phyloP scores from a whole-genome alignment of 2,888 invertebrate species.

The Phortica okadai region DNA sequence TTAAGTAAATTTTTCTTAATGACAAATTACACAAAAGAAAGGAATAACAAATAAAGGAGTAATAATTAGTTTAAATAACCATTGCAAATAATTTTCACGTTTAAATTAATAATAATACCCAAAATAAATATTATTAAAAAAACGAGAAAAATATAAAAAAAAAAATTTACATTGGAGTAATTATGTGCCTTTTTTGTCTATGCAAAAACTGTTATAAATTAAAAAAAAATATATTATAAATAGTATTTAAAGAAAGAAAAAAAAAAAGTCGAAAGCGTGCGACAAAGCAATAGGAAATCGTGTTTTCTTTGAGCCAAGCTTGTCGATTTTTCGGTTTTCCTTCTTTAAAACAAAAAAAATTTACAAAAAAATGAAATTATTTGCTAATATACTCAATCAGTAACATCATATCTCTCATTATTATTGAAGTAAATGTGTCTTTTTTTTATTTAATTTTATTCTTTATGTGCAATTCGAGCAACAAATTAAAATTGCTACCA shows the following conservation, averaged over 20 bases:
- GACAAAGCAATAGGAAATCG: not conserved
- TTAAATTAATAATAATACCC: no score
- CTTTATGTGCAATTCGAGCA: slow-evolving; percentile 40
- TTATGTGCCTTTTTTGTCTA: slow-evolving; percentile 55
- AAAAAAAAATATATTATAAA: no score
- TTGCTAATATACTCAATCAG: slow-evolving; percentile 19
- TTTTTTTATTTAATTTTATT: slow-evolving; percentile 29
- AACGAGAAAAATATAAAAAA: not conserved
- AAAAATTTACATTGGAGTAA: slow-evolving; percentile 35
- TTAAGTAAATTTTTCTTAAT: slow-evolving; percentile 55
- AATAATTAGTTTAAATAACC: slow-evolving; percentile 37
- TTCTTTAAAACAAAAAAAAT: slow-evolving; percentile 12
- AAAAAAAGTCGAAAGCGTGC: not conserved
- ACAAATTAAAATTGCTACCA: slow-evolving; percentile 29
- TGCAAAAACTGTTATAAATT: no score
- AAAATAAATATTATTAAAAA: slow-evolving; percentile 5
- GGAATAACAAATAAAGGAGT: slow-evolving; percentile 5
- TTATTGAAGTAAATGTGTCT: slow-evolving; percentile 26
- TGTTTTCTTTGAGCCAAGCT: no score
- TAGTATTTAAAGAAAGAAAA: not conserved
- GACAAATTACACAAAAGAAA: not conserved
- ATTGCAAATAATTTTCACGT: no score
- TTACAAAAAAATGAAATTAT: slow-evolving; percentile 10
- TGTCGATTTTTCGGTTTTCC: not conserved
- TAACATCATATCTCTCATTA: slow-evolving; percentile 20